Base-by-base conservation (phyloP, 2,888 invertebrate species). In the Peribatodes rhomboidaria region DNA sequence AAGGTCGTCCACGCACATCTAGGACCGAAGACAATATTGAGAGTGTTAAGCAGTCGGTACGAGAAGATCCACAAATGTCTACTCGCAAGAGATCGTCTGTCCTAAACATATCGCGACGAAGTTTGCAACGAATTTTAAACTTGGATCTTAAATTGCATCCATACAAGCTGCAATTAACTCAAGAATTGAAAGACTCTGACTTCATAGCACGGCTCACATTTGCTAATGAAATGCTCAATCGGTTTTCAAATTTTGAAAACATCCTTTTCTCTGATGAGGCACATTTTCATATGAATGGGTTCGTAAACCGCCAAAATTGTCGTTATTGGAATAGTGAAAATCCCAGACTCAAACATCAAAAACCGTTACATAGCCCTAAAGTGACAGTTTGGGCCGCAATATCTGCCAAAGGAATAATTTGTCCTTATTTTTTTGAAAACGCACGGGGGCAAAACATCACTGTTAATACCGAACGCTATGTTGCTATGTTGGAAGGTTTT, bases 141-240 rank as follows among this genome's bases (percentile, higher is more conserved):
- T 57, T 61, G 52, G 61, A 66, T 66, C 61, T 66, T 61, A 58
- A 58, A 58, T 41, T 61, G 54, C 61, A 61, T 66, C 58, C 58
- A 35, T 66, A 58, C 31, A 61, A 58, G 58, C 58, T 61, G 14
- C 58, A 44, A 11, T 20, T 20, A 44, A 2, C 6, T 0, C 13
- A 20, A 4, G 39, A 39, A 39, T 14, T 39, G 14, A 39, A 39
- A 14, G 39, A 27, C 27, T 27, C 27, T 27, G 27, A 35, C 11
- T 35, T 35, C 35, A 11, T 8, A 35, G 35, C 35, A 35, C 8
- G 35, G 35, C 35, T 35, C 35, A 11, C 35, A 35, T 35, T 35
- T 35, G 35, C 27, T 27, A 27, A 27, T 27, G 27, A 27, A 27
- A 4, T 27, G 27, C 27, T 27, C 27, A 27, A 27, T 27, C 27